Evolutionary conservation across 2,797 vertebrate species (phyloP), one percentile per base, ranked within the genome.

Genomic region (Thalassophryne amazonica): DNA sequence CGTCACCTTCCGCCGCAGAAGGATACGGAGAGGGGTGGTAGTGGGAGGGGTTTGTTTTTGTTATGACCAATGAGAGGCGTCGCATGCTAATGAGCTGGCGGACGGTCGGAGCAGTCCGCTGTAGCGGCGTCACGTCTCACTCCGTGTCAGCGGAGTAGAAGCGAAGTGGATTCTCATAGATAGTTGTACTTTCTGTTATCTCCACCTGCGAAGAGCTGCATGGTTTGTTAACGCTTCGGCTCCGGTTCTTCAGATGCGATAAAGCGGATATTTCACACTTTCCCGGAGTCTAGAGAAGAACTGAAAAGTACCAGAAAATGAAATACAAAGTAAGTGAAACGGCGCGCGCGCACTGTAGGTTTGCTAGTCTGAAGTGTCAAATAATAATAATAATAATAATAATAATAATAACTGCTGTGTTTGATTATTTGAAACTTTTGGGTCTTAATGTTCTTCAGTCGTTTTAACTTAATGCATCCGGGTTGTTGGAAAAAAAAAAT

Each of bases 271-370:
- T 83, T 71, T 69, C 24, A 73, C 43, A 66, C 53, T 45, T 28
- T 9, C 30, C 31, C 21, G 74, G 72, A 73, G 45, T 56, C 64
- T 10, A 27, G 37, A 30, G 51, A 54, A 30, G 65, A 54, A 51
- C 17, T 33, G n/a, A n/a, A n/a, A n/a, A n/a, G n/a, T n/a, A 14
- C 34, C 15, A 40, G 60, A 67, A 69, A 25, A 91, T 91, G 90
- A 91, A 91, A 73, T 89, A 91, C 60, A 91, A 91, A 90, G 90
- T 91, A 83, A 91, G 90, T 87, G 21, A 27, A 27, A 33, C 34
- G 41, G 23, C 18, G 12, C 29, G n/a, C 56, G 16, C n/a, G n/a
- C n/a, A n/a, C n/a, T n/a, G n/a, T n/a, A n/a, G n/a, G n/a, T n/a
- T n/a, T n/a, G n/a, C n/a, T n/a, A n/a, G n/a, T n/a, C n/a, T n/a